These are phyloP conservation scores for Olivierus martensii DNA, from an alignment of 1,140 invertebrate genomes.

Conservation along the genomic window DNA sequence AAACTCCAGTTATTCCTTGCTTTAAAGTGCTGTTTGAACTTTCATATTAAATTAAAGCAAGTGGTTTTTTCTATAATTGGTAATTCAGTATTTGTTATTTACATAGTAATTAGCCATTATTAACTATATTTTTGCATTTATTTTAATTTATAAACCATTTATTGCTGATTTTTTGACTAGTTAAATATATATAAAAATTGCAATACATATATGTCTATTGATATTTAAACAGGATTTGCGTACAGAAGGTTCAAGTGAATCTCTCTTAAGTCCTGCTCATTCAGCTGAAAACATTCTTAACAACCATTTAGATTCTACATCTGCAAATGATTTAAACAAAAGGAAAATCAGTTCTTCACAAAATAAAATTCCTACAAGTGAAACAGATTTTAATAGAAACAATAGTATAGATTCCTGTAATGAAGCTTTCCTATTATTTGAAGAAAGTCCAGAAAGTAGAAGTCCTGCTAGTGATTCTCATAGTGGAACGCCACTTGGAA, in stretches of 20 bases:
- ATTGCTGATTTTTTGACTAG: no score
- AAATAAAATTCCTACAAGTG: background rate
- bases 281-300: constrained; percentile 22
- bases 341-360: background rate
- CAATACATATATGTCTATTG: background rate
- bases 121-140: no score
- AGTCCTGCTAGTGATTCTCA: no score
- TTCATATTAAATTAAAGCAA: no score
- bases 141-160: no score
- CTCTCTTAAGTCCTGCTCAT: constrained; percentile 6
- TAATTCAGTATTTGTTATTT: no score
- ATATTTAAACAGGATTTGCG: constrained; percentile 7
- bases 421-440: constrained; percentile 12
- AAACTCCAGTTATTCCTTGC: no score
- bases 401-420: constrained; percentile 14
- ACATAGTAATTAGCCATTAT: no score
- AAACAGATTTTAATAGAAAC: constrained; percentile 1
- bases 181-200: no score
- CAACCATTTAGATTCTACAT: background rate
- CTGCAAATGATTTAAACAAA: background rate
- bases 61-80: no score
- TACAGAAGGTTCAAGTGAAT: constrained; percentile 7
- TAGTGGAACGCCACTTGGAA: no score
- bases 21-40: no score
- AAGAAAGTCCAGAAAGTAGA: background rate